Evolutionary conservation across 2,797 vertebrate species (phyloP), one percentile per base, ranked within the genome.

Genomic region (Eulemur rubriventer): DNA sequence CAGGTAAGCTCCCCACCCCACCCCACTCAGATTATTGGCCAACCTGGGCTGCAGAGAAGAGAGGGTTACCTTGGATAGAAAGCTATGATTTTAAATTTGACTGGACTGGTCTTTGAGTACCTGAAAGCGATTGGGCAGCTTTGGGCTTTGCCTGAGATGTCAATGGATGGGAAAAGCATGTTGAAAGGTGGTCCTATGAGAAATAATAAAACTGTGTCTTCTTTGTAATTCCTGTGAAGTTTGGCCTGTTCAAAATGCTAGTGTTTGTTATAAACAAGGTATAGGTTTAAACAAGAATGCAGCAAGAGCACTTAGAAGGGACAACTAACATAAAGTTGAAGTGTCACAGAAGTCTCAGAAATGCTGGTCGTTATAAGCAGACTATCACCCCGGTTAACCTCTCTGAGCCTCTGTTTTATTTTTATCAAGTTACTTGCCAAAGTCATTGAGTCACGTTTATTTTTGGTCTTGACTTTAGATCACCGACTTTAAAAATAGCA

Each of bases 391-490:
- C 52, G 4, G 52, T 75, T 57, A 85, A 55, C 35, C 11, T 89
- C 63, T 59, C 48, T 67, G 65, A 78, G 30, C 9, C n/a, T 78
- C 43, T 57, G 4, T 55, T 87, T 81, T 43, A 24, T 35, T 70
- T 92, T 43, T 30, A 18, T 88, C 43, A 65, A 33, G 7, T 69
- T 72, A 83, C 28, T 50, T 46, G 65, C 35, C 70, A 50, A 89
- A 73, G 33, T 81, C 81, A 63, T 50, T 35, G 86, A 83, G 67
- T 83, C 50, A 38, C 30, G 48, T 48, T 87, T 75, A 81, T 88
- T 95, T 95, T 81, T 78, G n/a, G 22, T 26, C 52, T 76, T 81
- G 80, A 90, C 52, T 84, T 18, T 43, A 55, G 43, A 92, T 67
- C 30, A 43, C 26, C 48, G 8, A 30, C 7, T 94, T 94, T 78